Evolutionary conservation across 2,113 vertebrate species (phyloP), one percentile per base, ranked within the genome.

Genomic region (Lophius piscatorius): DNA sequence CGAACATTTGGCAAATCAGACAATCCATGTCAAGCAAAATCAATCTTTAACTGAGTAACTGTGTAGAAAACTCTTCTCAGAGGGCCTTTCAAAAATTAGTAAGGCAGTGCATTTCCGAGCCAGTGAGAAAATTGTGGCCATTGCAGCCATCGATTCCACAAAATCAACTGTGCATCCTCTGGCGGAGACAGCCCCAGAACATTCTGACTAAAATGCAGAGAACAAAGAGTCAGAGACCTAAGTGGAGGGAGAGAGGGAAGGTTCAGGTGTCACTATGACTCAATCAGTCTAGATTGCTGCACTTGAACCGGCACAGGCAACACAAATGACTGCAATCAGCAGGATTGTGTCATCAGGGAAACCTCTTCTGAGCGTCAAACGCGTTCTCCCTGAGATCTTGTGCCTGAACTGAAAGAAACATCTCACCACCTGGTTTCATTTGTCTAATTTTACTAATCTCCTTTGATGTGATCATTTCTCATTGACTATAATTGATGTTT

Each of bases 251-350:
- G 56, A 57, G 49, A 42, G 14, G 16, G 49, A 49, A 65, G 45
- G 71, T 13, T 16, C 57, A 78, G 67, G 77, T 88, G 81, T 77
- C 65, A 61, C 52, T 50, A 47, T 68, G 63, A 71, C 74, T 74
- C 79, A 78, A 78, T 77, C 76, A 81, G 74, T 44, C 47, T 48
- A 54, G 69, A 87, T 84, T 82, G 63, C 74, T 57, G 69, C 69
- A 58, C 78, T 85, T 69, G 68, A 80, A 74, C 75, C 31, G 33
- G 38, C 70, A 69, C 66, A 77, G 57, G 70, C 79, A 68, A 49
- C 39, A 42, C 47, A 70, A 84, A 76, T 70, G 52, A 70, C 72
- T 78, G 63, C 66, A 85, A 86, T 88, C 80, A 82, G 73, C 29
- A 33, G 35, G 73, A 56, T 20, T 66, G 59, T 45, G 62, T 65